Conservation (phyloP, 2,113 vertebrate species). For the Rostratula benghalensis region DNA sequence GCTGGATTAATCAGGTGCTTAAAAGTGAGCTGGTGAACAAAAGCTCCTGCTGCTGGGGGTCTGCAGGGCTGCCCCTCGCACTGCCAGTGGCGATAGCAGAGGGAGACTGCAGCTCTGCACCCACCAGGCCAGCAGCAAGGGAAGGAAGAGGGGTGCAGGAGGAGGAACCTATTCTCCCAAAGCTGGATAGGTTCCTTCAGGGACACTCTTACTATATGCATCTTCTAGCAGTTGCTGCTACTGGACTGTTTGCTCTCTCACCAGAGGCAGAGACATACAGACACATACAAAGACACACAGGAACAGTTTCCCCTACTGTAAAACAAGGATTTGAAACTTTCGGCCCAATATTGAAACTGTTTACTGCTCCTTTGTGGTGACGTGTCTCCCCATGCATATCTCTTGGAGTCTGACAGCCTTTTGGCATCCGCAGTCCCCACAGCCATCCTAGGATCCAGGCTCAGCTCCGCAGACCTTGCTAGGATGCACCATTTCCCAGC, state of each 20-base stretch:
- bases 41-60: background rate
- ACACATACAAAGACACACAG: background rate
- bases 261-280: background rate
- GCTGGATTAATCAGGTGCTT: background rate
- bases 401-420: background rate
- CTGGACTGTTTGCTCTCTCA: background rate
- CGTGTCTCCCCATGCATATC: fast-evolving
- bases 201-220: background rate
- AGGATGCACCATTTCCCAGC: background rate
- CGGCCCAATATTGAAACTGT: background rate
- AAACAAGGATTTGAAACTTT: background rate
- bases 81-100: background rate
- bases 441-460: background rate
- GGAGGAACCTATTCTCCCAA: too few relatives aligned
- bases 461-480: background rate
- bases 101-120: background rate
- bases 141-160: background rate
- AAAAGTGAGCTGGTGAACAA: background rate
- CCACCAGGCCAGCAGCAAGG: fast-evolving
- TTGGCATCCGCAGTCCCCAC: background rate
- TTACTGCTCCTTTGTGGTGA: background rate
- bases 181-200: fast-evolving
- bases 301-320: background rate
- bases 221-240: background rate
- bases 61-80: background rate